Conservation (phyloP, 2,888 invertebrate species). For the Octodonta nipae region DNA sequence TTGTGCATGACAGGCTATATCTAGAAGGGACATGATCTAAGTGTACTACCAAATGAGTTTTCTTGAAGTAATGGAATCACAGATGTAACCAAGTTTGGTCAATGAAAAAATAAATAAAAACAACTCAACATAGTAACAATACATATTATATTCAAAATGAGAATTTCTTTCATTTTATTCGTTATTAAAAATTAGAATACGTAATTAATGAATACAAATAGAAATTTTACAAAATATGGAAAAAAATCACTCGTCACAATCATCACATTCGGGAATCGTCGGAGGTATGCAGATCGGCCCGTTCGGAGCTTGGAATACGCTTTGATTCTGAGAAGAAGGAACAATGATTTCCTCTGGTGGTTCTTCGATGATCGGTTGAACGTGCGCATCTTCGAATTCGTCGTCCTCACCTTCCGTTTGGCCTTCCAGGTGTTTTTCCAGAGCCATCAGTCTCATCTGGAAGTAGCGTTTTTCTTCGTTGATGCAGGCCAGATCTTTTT, state of each 20-base stretch:
- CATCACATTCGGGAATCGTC: constrained; percentile 33
- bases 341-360: background rate
- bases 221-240: constrained; percentile 9
- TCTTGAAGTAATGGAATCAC: too few relatives aligned
- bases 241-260: constrained; percentile 25
- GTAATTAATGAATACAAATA: background rate
- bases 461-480: constrained; percentile 45
- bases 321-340: background rate
- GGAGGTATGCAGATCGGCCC: constrained; percentile 28
- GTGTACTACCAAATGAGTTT: too few relatives aligned
- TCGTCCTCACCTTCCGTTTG: constrained; percentile 24
- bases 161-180: too few relatives aligned
- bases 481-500: constrained; percentile 42
- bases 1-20: too few relatives aligned
- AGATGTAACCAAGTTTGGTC: too few relatives aligned
- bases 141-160: too few relatives aligned
- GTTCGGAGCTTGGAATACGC: constrained; percentile 8
- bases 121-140: background rate
- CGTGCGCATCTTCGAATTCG: constrained; percentile 25
- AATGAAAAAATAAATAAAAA: too few relatives aligned
- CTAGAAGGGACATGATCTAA: too few relatives aligned
- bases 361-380: constrained; percentile 7
- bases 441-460: constrained; percentile 38
- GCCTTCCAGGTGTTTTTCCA: constrained; percentile 24
- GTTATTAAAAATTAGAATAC: too few relatives aligned